Conservation (phyloP, 2,888 invertebrate species). For the Oligia fasciuncula region DNA sequence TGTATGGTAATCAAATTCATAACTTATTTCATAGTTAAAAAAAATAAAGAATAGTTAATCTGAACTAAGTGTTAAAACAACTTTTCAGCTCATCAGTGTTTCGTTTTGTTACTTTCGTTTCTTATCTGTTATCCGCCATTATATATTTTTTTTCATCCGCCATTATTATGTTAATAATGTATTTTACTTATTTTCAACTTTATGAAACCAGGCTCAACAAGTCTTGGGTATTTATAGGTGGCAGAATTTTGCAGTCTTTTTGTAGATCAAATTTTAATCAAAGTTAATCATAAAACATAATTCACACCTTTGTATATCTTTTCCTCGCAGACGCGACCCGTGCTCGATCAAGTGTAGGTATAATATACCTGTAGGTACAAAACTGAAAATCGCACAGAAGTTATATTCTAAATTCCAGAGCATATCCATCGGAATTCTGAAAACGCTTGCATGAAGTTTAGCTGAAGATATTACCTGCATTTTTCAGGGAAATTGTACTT, state of each 20-base stretch:
- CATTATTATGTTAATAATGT: background rate
- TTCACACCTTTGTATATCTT: background rate
- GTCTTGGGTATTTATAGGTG: too few species aligned
- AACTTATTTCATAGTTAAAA: too few species aligned
- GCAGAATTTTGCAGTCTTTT: background rate
- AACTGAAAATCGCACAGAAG: conserved; percentile 47
- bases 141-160: too few species aligned
- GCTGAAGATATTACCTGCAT: conserved; percentile 66
- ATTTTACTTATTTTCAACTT: background rate
- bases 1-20: too few species aligned
- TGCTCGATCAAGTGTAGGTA: conserved; percentile 22
- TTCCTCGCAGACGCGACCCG: background rate
- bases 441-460: conserved; percentile 58
- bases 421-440: conserved; percentile 57
- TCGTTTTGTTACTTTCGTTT: background rate
- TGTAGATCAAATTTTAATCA: background rate
- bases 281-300: background rate
- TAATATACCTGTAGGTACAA: conserved; percentile 1
- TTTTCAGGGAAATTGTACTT: conserved; percentile 53
- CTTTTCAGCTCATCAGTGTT: background rate
- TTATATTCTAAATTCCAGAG: conserved; percentile 36
- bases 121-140: too few species aligned
- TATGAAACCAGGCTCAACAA: too few species aligned
- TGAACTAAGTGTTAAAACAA: background rate
- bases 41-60: too few species aligned